Conservation (phyloP, 2,113 vertebrate species). For the Diglossa brunneiventris region DNA sequence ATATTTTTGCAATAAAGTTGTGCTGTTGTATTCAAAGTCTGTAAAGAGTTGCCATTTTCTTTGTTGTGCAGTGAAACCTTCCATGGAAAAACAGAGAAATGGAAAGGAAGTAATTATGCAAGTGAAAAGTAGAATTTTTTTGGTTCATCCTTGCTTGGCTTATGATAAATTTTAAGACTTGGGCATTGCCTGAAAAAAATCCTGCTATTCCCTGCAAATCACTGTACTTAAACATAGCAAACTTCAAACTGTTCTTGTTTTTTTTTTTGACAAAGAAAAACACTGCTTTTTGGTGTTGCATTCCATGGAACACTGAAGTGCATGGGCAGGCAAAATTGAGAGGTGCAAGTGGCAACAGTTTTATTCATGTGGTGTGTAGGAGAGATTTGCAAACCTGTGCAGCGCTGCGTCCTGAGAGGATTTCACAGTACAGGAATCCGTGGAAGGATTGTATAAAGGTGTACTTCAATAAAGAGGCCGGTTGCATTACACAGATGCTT, state of each 20-base stretch:
- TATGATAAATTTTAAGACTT: slow-evolving; percentile 29
- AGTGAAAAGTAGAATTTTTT: slow-evolving; percentile 43
- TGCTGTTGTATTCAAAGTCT: slow-evolving; percentile 51
- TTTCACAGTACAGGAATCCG: slow-evolving; percentile 56
- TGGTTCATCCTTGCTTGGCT: slow-evolving; percentile 45
- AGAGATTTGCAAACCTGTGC: slow-evolving; percentile 68
- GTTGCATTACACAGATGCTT: slow-evolving; percentile 68
- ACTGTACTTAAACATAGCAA: slow-evolving; percentile 67
- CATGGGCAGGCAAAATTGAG: slow-evolving; percentile 66
- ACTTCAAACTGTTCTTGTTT: slow-evolving; percentile 14
- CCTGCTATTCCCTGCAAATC: slow-evolving; percentile 68
- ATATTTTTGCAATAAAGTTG: slow-evolving; percentile 66
- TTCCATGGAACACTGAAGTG: slow-evolving; percentile 71
- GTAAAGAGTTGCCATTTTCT: slow-evolving; percentile 65
- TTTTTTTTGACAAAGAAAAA: slow-evolving; percentile 29
- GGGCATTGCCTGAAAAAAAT: slow-evolving; percentile 64
- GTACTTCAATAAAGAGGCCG: slow-evolving; percentile 70
- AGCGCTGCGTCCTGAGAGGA: slow-evolving; percentile 59
- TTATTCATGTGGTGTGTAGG: slow-evolving; percentile 70
- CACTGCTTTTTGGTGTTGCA: slow-evolving; percentile 74
- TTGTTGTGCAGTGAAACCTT: slow-evolving; percentile 52
- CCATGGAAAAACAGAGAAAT: slow-evolving; percentile 44
- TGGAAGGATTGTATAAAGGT: slow-evolving; percentile 72
- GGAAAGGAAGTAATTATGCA: slow-evolving; percentile 27
- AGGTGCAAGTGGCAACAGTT: slow-evolving; percentile 76